Conservation (phyloP, 2,888 invertebrate genomes). For the Leptinotarsa rubiginosa region DNA sequence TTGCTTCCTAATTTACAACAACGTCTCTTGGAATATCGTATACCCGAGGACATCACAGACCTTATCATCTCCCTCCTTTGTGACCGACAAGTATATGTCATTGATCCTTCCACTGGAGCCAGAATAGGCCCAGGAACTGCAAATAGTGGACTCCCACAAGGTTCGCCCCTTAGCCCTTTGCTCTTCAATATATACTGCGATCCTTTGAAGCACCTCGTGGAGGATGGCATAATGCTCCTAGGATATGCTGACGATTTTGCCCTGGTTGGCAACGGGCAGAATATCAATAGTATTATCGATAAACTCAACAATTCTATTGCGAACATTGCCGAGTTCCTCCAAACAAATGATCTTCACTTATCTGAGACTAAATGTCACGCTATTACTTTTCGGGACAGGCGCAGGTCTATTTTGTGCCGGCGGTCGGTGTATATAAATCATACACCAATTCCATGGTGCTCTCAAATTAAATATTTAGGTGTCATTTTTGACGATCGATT, state of each 20-base stretch:
- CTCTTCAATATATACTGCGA: constrained; percentile 17
- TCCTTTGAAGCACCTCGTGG: neutral
- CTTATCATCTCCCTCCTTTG: constrained; percentile 4
- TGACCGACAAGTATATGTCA: neutral
- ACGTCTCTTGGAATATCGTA: constrained; percentile 4
- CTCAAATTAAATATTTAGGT: neutral
- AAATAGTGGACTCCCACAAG: constrained; percentile 16
- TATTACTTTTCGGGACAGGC: neutral
- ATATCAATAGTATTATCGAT: neutral
- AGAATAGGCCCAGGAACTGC: neutral
- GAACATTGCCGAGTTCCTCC: neutral
- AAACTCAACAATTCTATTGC: neutral
- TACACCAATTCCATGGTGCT: constrained; percentile 1
- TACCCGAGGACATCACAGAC: constrained; percentile 4
- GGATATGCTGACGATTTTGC: constrained; percentile 2
- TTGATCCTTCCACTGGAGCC: neutral
- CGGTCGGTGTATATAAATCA: neutral
- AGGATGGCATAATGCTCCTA: neutral
- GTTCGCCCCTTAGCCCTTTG: constrained; percentile 9
- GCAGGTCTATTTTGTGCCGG: neutral
- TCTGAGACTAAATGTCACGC: neutral
- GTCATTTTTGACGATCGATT: neutral
- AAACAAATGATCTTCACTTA: neutral
- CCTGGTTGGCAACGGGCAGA: neutral
- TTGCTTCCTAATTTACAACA: neutral